A percentile compares a stretch with the other conserved stretches of the same genome.
These are phyloP conservation scores for Falco biarmicus DNA, from an alignment of 2,797 vertebrate genomes.

Conservation along the genomic window DNA sequence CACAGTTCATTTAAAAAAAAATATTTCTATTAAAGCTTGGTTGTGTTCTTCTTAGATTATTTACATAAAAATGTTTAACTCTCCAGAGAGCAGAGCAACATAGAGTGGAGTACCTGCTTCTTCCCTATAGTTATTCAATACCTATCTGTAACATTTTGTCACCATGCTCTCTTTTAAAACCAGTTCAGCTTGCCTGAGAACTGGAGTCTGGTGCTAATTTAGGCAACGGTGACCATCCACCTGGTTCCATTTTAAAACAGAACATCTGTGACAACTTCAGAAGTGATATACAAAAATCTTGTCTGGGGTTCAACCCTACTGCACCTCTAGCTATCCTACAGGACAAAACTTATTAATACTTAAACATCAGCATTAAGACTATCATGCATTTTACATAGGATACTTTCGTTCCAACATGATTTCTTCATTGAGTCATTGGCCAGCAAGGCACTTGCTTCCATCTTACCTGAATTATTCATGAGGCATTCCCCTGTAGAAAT, in stretches of 20 bases:
- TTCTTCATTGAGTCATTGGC: conserved; percentile 64
- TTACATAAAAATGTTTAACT: background rate
- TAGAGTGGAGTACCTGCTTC: background rate
- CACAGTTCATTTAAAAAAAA: background rate
- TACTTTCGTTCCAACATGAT: conserved; percentile 65
- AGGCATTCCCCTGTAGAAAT: conserved; percentile 62
- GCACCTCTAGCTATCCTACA: conserved; percentile 51
- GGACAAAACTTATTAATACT: conserved; percentile 73
- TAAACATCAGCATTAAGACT: conserved; percentile 74
- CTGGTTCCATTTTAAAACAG: conserved; percentile 34
- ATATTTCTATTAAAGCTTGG: background rate
- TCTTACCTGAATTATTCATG: conserved; percentile 70
- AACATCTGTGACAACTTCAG: conserved; percentile 60
- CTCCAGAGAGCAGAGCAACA: background rate
- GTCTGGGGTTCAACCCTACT: conserved; percentile 17
- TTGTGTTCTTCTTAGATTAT: background rate
- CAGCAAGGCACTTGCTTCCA: conserved; percentile 51
- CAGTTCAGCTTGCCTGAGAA: conserved; percentile 6
- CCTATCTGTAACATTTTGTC: background rate
- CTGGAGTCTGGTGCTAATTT: background rate
- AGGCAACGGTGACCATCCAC: background rate
- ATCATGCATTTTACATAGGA: conserved; percentile 78
- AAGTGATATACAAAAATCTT: conserved; percentile 33
- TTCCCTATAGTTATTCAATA: background rate
- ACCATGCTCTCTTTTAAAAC: background rate